A percentile compares a stretch with the other conserved stretches of the same genome.
Evolutionary conservation across 2,113 vertebrate species (phyloP).

Genomic region (Ardeotis arabs): DNA sequence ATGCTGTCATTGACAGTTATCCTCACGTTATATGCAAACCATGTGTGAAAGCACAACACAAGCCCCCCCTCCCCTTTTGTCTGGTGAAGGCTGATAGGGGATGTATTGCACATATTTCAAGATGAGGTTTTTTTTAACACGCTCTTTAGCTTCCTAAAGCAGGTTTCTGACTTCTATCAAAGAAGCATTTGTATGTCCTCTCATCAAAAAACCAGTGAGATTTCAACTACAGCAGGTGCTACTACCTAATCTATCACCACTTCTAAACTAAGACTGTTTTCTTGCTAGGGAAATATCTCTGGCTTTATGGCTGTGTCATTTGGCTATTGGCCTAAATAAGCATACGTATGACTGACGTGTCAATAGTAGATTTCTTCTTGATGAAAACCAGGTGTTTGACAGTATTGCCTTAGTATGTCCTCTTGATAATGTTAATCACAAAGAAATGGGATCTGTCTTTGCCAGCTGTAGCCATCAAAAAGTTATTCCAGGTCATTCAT

Average conservation of each 20-base stretch:
- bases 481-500: background rate
- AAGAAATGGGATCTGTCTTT: background rate
- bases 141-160: background rate
- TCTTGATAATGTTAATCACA: background rate
- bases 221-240: background rate
- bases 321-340: background rate
- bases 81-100: background rate
- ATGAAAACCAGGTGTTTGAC: slow-evolving; percentile 5
- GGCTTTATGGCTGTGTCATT: background rate
- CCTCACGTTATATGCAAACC: background rate
- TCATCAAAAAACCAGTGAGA: background rate
- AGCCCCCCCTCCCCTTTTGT: background rate
- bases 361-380: background rate
- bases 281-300: background rate
- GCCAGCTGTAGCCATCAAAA: background rate
- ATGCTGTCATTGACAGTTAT: background rate
- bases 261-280: background rate
- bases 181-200: background rate
- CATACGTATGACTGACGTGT: background rate
- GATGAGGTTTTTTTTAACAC: background rate
- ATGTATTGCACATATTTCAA: background rate
- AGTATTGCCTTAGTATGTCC: background rate
- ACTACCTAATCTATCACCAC: background rate
- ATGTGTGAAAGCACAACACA: background rate
- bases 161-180: background rate